These are phyloP conservation scores for Microdon myrmicae DNA, from an alignment of 2,888 invertebrate genomes.

Conservation along the genomic window DNA sequence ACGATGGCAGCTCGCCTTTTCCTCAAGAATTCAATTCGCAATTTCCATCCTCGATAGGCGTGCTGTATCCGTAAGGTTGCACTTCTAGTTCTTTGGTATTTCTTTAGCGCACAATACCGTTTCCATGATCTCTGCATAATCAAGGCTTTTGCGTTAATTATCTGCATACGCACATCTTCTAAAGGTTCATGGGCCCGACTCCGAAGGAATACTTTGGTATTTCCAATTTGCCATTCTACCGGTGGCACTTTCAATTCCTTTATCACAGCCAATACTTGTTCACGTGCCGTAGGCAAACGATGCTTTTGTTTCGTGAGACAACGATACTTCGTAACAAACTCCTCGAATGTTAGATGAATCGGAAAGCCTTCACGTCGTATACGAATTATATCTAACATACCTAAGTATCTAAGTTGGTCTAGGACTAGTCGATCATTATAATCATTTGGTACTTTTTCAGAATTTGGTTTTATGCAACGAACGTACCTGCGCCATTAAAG, in stretches of 20 bases:
- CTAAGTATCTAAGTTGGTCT: constrained; percentile 89
- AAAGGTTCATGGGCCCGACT: constrained; percentile 83
- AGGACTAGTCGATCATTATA: constrained; percentile 84
- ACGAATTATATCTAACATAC: constrained; percentile 92
- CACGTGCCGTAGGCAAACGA: constrained; percentile 54
- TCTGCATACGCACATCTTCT: constrained; percentile 79
- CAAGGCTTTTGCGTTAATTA: constrained; percentile 77
- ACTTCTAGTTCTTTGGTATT: constrained; percentile 73
- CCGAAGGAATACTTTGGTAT: constrained; percentile 85
- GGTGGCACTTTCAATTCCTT: constrained; percentile 74
- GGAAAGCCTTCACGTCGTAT: constrained; percentile 92
- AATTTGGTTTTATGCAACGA: constrained; percentile 91
- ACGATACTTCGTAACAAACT: constrained; percentile 81
- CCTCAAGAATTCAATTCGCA: constrained; percentile 81
- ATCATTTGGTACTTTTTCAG: constrained; percentile 81
- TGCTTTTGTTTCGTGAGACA: constrained; percentile 70
- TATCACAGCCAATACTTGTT: constrained; percentile 68
- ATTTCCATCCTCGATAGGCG: constrained; percentile 86
- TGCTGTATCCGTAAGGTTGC: constrained; percentile 83
- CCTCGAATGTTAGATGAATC: constrained; percentile 81
- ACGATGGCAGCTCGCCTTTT: constrained; percentile 86
- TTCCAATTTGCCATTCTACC: constrained; percentile 89
- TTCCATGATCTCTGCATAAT: constrained; percentile 83
- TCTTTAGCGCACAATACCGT: constrained; percentile 73
- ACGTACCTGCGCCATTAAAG: constrained; percentile 74